phyloP scores from a whole-genome alignment of 2,888 invertebrate species.

The Cheiracanthium punctorium region DNA sequence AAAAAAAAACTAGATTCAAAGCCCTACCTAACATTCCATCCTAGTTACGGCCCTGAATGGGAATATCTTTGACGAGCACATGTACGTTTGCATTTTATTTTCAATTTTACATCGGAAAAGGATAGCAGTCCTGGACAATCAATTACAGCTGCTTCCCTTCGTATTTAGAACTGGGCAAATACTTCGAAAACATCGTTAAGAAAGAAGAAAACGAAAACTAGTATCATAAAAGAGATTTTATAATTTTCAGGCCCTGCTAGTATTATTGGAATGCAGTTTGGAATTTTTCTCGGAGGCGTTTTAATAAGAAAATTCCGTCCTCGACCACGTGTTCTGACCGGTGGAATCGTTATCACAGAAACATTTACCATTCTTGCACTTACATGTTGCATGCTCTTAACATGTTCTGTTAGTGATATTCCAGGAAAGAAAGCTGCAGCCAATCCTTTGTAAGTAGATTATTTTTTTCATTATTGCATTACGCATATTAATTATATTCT shows the following conservation, averaged over 20 bases:
- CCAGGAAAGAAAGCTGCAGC: constrained; percentile 33
- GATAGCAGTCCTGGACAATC: too few species aligned
- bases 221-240: not conserved
- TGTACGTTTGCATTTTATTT: too few species aligned
- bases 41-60: too few species aligned
- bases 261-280: constrained; percentile 68
- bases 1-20: too few species aligned
- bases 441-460: constrained; percentile 1
- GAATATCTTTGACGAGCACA: too few species aligned
- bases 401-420: constrained; percentile 50
- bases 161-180: too few species aligned
- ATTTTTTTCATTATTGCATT: not conserved
- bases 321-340: constrained; percentile 53
- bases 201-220: too few species aligned
- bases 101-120: too few species aligned
- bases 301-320: constrained; percentile 75
- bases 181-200: too few species aligned
- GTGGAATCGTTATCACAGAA: constrained; percentile 55
- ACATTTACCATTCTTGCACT: constrained; percentile 60
- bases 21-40: too few species aligned
- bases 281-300: constrained; percentile 71
- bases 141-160: too few species aligned
- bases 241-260: constrained; percentile 69
- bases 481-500: too few species aligned
- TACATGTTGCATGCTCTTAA: constrained; percentile 47